Evolutionary conservation across 2,888 invertebrate genomes (phyloP).

Genomic region (Thymelicus lineola): DNA sequence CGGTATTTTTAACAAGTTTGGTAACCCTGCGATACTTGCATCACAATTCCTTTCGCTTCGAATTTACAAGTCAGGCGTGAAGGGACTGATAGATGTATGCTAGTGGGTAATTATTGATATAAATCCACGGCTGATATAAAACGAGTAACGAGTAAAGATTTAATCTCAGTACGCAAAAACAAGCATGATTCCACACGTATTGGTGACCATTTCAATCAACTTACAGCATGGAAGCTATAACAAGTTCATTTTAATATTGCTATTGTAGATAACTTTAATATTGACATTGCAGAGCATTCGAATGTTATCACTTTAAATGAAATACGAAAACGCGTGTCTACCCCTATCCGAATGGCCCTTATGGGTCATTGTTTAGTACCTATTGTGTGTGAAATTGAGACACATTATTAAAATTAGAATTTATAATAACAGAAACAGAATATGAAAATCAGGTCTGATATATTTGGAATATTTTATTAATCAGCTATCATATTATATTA

Average conservation of each 20-base stretch:
- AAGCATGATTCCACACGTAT: constrained; percentile 21
- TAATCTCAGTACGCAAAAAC: constrained; percentile 30
- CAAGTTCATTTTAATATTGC: background rate
- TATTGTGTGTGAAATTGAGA: too few relatives aligned
- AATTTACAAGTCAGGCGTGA: constrained; percentile 36
- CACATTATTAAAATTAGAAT: too few relatives aligned
- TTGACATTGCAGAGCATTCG: too few relatives aligned
- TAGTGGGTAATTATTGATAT: constrained; percentile 37
- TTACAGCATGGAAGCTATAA: background rate
- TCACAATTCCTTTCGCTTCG: constrained; percentile 35
- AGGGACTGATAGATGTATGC: constrained; percentile 35
- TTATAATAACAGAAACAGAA: too few relatives aligned
- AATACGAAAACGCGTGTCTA: too few relatives aligned
- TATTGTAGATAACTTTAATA: background rate
- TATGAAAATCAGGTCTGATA: too few relatives aligned
- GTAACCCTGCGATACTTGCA: constrained; percentile 33
- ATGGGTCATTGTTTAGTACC: too few relatives aligned
- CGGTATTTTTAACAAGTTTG: constrained; percentile 19
- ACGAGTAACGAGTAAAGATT: constrained; percentile 22
- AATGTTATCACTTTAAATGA: too few relatives aligned
- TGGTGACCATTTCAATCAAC: constrained; percentile 20
- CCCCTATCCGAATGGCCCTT: too few relatives aligned
- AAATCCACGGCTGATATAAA: constrained; percentile 21
- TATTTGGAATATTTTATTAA: too few relatives aligned
- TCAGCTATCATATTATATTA: too few relatives aligned